Base-by-base conservation (phyloP, 2,113 vertebrate genomes). In the Callospermophilus lateralis region DNA sequence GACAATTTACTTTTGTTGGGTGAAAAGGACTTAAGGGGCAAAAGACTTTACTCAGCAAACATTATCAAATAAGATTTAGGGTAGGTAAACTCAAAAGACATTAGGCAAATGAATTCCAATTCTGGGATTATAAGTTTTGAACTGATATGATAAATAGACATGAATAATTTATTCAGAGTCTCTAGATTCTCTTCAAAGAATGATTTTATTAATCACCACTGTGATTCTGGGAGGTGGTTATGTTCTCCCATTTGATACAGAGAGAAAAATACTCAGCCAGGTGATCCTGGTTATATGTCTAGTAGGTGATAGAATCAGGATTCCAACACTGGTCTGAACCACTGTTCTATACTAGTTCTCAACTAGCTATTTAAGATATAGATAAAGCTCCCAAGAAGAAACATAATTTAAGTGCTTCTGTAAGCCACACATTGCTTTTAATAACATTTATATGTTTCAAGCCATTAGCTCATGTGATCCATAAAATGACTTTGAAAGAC, bases 131-230 rank as follows among this genome's bases (percentile, higher is more conserved):
- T 67, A 72, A 53, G 3, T 28, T 84, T 39, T 84, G 37, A 83
- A 92, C 77, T 89, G 67, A 92, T 72, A 72, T 22, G 19, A 80
- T 85, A 39, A 58, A 45, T 94, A 76, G 19, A 76, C 48, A 65
- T 55, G 10, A 84, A 45, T 68, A 68, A n/a, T 51, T 84, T 77
- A n/a, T n/a, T 30, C 11, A 90, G 61, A 92, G 2, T 34, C 42
- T 65, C 63, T 81, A 65, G 48, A 26, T 70, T 53, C 26, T 84
- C 6, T 93, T 68, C 37, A 32, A 90, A 78, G 45, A 8, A 53
- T 65, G 24, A 17, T 78, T 84, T 95, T 39, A 76, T 39, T 84
- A 93, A 74, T 48, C 15, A 26, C 6, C 1, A 63, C 3, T 70
- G 30, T 84, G 19, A 34, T 39, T 19, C 28, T 76, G 1, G 39